Conservation (phyloP, 2,113 vertebrate genomes). For the Phalacrocorax aristotelis region DNA sequence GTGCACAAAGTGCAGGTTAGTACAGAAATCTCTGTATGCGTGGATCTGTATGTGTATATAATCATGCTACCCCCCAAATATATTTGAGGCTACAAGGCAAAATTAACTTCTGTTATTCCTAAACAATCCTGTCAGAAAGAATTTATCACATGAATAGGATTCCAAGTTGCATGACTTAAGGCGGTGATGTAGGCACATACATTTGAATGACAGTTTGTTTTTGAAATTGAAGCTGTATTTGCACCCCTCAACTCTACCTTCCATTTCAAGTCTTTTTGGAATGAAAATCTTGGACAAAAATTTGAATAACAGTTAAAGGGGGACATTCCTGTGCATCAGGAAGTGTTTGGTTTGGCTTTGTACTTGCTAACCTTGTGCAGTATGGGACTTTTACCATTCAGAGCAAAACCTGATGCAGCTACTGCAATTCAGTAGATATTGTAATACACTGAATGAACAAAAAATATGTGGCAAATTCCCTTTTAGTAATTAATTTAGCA, state of each 20-base stretch:
- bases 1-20: neutral
- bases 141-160: neutral
- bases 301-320: neutral
- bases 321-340: neutral
- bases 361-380: neutral
- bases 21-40: neutral
- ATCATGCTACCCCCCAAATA: neutral
- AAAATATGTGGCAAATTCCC: neutral
- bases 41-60: neutral
- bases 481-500: neutral
- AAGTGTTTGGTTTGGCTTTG: neutral
- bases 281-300: neutral
- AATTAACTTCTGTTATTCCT: neutral
- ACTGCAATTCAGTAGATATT: neutral
- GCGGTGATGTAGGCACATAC: neutral
- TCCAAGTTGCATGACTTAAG: neutral
- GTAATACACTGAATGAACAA: neutral
- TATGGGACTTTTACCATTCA: neutral
- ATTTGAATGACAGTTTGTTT: neutral
- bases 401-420: neutral
- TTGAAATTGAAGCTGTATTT: neutral
- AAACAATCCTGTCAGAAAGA: neutral
- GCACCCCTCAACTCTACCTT: neutral
- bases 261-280: neutral
- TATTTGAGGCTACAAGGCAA: neutral